Evolutionary conservation across 2,888 invertebrate species (phyloP).

Genomic region (Leucoma salicis): DNA sequence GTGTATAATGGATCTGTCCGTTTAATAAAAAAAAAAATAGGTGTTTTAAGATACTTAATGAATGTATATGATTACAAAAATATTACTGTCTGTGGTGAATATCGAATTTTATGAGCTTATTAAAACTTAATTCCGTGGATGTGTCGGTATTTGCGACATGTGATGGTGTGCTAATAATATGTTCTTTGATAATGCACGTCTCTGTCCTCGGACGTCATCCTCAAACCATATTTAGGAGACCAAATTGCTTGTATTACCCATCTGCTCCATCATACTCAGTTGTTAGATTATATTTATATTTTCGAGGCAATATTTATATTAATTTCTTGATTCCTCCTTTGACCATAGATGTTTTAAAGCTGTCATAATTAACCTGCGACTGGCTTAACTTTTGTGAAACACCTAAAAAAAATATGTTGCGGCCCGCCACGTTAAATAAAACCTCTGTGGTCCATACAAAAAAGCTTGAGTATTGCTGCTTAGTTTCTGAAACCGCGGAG

Average conservation of each 20-base stretch:
- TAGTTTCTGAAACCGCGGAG: too few species aligned
- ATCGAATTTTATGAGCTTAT: slow-evolving; percentile 82
- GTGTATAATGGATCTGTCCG: slow-evolving; percentile 73
- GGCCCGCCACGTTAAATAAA: too few species aligned
- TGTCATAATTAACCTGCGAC: too few species aligned
- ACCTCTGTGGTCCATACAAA: too few species aligned
- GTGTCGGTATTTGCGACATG: slow-evolving; percentile 47
- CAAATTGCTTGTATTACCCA: not conserved
- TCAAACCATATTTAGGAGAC: not conserved
- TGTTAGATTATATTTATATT: too few species aligned
- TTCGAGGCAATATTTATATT: too few species aligned
- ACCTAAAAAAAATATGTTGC: too few species aligned
- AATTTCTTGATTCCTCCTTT: too few species aligned
- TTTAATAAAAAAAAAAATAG: slow-evolving; percentile 44
- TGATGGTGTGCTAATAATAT: slow-evolving; percentile 48
- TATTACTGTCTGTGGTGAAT: slow-evolving; percentile 77
- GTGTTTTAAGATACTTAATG: slow-evolving; percentile 68
- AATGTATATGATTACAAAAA: slow-evolving; percentile 54
- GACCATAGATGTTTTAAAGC: too few species aligned
- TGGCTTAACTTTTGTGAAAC: too few species aligned
- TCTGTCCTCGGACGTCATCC: slow-evolving; percentile 14
- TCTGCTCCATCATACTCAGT: too few species aligned
- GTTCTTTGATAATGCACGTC: slow-evolving; percentile 62
- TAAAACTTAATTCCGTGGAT: slow-evolving; percentile 73
- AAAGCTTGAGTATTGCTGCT: too few species aligned